Base-by-base conservation (phyloP, 1,140 invertebrate genomes). In the Trichonephila inaurata region DNA sequence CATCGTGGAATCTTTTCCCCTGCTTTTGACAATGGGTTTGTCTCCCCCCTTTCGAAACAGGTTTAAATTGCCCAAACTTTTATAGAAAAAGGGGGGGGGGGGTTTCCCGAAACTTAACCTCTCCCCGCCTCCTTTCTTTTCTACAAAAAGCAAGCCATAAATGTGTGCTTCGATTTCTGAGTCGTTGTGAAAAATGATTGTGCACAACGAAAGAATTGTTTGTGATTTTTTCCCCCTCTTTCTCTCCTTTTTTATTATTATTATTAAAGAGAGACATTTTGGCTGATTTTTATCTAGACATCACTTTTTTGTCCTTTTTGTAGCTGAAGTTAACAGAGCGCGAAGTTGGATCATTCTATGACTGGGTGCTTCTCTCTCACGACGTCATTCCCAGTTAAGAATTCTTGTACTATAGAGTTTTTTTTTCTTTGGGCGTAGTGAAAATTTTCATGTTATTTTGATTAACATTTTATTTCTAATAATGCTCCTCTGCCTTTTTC, bases 1-100 rank as follows among this genome's bases (percentile, higher is more conserved):
- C 28, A 77, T 77, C 72, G 24, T 77, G 12, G 28, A 77, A 77
- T 77, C 72, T 77, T 77, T 77, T 77, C 72, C 72, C 33, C 72
- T 6, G 14, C 33, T 77, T 6, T 77, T 18, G 40, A 40, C 72
- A 77, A 77, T 40, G 66, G 66, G 64, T 69, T 69, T 69, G n/a
- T n/a, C 10, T 69, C 24, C 66, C n/a, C 1, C 28, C 72, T 77
- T 14, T 16, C 72, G 33, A 77, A 77, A 40, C 28, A 33, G 28
- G 28, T 33, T 40, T 77, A 77, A n/a, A 77, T 77, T 77, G 28
- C 28, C 72, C 72, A 77, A 77, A 77, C 28, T 18, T 77, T 77
- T 77, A 33, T 19, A 77, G 51, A 51, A 51, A 51, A 12, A 7
- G 44, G 51, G 7, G 51, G 51, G 0, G 7, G 51, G 51, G 51